phyloP scores from a whole-genome alignment of 2,113 vertebrate genomes.

The Corvus hawaiiensis region DNA sequence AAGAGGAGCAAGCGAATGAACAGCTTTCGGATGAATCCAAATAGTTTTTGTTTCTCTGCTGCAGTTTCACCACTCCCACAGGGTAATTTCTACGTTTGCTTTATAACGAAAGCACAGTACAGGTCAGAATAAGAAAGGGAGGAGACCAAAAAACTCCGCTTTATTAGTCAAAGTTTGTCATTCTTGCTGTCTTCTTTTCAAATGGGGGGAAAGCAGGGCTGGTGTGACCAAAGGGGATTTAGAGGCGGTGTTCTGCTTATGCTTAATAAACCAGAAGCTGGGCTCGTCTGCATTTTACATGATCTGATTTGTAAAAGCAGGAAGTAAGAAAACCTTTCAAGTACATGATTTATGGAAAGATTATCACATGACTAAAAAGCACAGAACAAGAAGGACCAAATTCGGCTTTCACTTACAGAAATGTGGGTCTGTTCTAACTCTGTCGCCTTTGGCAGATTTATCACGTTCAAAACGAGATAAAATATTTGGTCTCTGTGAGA shows the following conservation, averaged over 20 bases:
- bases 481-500: background rate
- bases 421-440: background rate
- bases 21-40: slow-evolving; percentile 42
- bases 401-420: background rate
- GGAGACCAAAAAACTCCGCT: background rate
- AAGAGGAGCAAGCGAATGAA: slow-evolving; percentile 37
- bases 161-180: background rate
- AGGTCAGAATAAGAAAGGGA: slow-evolving; percentile 67
- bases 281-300: slow-evolving; percentile 54
- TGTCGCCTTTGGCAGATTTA: background rate
- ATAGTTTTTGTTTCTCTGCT: slow-evolving; percentile 61
- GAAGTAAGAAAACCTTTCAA: slow-evolving; percentile 68
- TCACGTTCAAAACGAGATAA: background rate
- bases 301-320: slow-evolving; percentile 66
- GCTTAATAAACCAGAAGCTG: background rate
- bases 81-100: slow-evolving; percentile 49
- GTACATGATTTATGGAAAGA: slow-evolving; percentile 54
- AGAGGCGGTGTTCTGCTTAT: background rate
- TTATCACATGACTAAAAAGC: slow-evolving; percentile 49
- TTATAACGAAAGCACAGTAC: slow-evolving; percentile 72
- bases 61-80: slow-evolving; percentile 58
- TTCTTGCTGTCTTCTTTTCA: background rate
- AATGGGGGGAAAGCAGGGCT: background rate
- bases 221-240: background rate
- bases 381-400: slow-evolving; percentile 14